Evolutionary conservation across 2,888 invertebrate species (phyloP).

Genomic region (Creontiades dilutus): DNA sequence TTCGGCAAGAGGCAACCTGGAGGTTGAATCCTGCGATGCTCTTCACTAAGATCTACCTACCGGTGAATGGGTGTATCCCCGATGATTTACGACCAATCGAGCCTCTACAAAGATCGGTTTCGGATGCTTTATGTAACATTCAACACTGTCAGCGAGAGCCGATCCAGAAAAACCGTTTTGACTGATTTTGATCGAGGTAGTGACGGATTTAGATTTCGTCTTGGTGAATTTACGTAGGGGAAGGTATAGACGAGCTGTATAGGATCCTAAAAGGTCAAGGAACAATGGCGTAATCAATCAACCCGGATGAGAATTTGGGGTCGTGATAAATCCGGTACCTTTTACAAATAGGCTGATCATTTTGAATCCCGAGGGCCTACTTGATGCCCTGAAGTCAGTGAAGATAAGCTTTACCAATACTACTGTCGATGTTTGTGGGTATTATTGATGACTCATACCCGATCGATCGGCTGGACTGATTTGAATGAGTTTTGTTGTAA

Average conservation of each 20-base stretch:
- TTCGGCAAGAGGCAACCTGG: neutral
- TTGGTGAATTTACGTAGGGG: neutral
- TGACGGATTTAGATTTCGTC: neutral
- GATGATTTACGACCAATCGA: constrained; percentile 10
- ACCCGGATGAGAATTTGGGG: constrained; percentile 1
- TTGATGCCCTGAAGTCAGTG: no score
- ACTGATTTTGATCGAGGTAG: neutral
- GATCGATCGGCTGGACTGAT: no score
- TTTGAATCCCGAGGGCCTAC: no score
- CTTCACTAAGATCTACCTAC: neutral
- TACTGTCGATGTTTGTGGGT: no score
- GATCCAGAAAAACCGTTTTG: neutral
- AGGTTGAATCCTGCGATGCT: neutral
- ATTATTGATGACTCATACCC: no score
- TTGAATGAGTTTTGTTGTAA: no score
- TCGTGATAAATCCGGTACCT: neutral
- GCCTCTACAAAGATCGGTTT: neutral
- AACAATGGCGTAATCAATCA: constrained; percentile 18
- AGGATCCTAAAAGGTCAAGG: neutral
- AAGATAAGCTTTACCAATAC: no score
- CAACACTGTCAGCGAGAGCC: neutral
- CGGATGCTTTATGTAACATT: neutral
- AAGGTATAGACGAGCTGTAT: neutral
- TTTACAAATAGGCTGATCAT: no score
- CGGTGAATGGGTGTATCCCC: neutral